phyloP scores from a whole-genome alignment of 2,888 invertebrate species.

The Sphaerophoria rueppellii region DNA sequence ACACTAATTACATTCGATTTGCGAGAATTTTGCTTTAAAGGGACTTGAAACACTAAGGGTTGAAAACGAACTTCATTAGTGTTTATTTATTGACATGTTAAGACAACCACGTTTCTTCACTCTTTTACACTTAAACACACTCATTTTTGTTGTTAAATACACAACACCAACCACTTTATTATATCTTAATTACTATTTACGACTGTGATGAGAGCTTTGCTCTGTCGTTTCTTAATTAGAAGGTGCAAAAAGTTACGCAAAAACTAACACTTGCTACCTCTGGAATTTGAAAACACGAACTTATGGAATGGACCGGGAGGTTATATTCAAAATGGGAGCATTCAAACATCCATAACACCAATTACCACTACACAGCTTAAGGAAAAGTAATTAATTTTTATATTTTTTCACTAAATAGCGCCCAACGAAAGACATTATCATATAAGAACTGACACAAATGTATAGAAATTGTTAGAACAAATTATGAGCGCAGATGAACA shows the following conservation, averaged over 20 bases:
- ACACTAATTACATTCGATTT: constrained; percentile 63
- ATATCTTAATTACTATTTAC: constrained; percentile 25
- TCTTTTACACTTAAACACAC: constrained; percentile 21
- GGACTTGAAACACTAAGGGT: constrained; percentile 13
- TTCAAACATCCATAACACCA: constrained; percentile 37
- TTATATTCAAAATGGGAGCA: constrained; percentile 14
- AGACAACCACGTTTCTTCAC: constrained; percentile 25
- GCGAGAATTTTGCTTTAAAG: neutral
- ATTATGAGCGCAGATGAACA: constrained; percentile 29
- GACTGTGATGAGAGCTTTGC: neutral
- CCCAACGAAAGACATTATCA: no score
- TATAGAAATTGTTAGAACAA: neutral
- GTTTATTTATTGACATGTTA: constrained; percentile 11
- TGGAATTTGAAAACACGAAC: constrained; percentile 2
- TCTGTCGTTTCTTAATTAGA: constrained; percentile 31
- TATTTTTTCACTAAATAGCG: neutral
- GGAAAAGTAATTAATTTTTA: neutral
- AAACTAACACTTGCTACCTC: neutral
- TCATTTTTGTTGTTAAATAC: neutral
- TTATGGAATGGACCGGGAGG: constrained; percentile 25
- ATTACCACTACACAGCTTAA: constrained; percentile 25
- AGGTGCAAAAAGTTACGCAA: neutral
- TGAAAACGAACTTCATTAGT: constrained; percentile 14
- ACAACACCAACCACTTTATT: constrained; percentile 21
- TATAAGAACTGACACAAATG: no score